Conservation (phyloP, 2,888 invertebrate genomes). For the Andricus curvator region DNA sequence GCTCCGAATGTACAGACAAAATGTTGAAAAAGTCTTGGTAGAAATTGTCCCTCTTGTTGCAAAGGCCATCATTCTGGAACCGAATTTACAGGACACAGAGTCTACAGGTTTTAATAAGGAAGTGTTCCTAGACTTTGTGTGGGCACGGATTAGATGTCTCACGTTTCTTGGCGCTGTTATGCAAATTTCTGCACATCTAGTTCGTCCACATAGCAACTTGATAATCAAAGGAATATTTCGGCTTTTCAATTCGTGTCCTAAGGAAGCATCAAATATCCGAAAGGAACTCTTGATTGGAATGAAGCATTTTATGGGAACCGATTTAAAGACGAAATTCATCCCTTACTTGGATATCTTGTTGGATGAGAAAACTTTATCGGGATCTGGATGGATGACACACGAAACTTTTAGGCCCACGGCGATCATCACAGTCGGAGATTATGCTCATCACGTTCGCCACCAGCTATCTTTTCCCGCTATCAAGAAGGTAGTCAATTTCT, state of each 20-base stretch:
- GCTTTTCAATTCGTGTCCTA: constrained; percentile 88
- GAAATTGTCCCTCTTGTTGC: constrained; percentile 83
- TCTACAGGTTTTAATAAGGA: constrained; percentile 95
- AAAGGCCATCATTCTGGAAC: constrained; percentile 84
- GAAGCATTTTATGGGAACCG: constrained; percentile 96
- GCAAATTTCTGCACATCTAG: constrained; percentile 86
- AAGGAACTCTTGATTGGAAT: constrained; percentile 97
- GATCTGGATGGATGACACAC: constrained; percentile 97
- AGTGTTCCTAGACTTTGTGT: constrained; percentile 98
- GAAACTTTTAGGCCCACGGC: constrained; percentile 97
- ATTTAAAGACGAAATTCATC: constrained; percentile 94
- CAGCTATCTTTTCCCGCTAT: constrained; percentile 82
- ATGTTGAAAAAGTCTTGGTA: constrained; percentile 63
- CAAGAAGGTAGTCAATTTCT: constrained; percentile 81
- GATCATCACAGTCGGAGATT: constrained; percentile 68
- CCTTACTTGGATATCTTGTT: constrained; percentile 96
- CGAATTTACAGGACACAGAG: constrained; percentile 82
- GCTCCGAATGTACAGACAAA: constrained; percentile 98
- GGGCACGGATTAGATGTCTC: constrained; percentile 97
- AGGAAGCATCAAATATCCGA: constrained; percentile 90
- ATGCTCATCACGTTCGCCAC: constrained; percentile 93
- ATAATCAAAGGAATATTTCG: too few species aligned
- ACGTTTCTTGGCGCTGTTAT: constrained; percentile 87
- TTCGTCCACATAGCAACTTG: constrained; percentile 85
- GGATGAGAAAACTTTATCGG: constrained; percentile 95